Percentiles rank a stretch among this genome's conserved stretches.
Conservation (phyloP, 2,797 vertebrate genomes). For the Phrynocephalus guinanensis region DNA sequence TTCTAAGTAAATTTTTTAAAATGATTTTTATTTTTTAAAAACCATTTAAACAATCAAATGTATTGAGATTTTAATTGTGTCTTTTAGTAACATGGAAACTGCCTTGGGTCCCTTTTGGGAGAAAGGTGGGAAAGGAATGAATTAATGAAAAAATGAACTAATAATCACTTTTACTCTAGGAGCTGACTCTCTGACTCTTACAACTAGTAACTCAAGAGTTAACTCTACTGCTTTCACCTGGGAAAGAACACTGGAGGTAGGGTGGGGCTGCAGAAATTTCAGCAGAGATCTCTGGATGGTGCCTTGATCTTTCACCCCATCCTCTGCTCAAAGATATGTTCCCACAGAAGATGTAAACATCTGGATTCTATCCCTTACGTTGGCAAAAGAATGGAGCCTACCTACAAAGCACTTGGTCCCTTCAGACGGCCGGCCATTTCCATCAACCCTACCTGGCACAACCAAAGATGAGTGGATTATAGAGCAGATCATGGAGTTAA, state of each 20-base stretch:
- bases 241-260: conserved; percentile 22
- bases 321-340: conserved; percentile 29
- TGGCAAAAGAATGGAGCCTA: not conserved
- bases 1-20: too few relatives aligned
- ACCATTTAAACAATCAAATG: too few relatives aligned
- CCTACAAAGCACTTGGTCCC: not conserved
- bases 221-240: conserved; percentile 5
- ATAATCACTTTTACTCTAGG: not conserved
- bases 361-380: not conserved
- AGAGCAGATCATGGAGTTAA: too few relatives aligned
- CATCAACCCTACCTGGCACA: not conserved
- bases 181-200: not conserved
- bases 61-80: too few relatives aligned
- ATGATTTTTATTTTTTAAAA: too few relatives aligned
- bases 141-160: too few relatives aligned
- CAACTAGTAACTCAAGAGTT: not conserved
- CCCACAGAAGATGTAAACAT: conserved; percentile 26
- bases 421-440: not conserved
- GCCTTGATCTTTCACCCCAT: conserved; percentile 36
- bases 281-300: conserved; percentile 8
- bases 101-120: too few relatives aligned
- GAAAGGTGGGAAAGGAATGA: too few relatives aligned
- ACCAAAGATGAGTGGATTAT: not conserved
- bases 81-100: too few relatives aligned
- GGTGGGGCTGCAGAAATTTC: conserved; percentile 20